Conservation (phyloP, 2,797 vertebrate species). For the Cossypha dichroa region DNA sequence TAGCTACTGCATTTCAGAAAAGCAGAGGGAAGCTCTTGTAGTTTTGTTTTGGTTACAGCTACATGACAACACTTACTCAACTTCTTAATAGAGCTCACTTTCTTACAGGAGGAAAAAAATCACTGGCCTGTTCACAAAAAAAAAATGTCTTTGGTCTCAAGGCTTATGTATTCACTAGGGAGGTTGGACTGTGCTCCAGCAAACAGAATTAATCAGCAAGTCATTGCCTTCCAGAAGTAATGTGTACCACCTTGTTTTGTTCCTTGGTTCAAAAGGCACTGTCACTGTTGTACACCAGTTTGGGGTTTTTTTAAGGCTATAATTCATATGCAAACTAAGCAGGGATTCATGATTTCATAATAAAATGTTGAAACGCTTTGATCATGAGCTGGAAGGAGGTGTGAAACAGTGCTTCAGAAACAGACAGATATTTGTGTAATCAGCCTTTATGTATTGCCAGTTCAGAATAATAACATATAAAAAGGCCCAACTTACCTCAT, state of each 20-base stretch:
- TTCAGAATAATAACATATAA: constrained; percentile 97
- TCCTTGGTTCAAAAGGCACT: constrained; percentile 77
- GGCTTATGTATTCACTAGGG: constrained; percentile 40
- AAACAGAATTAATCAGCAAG: constrained; percentile 53
- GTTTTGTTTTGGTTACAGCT: constrained; percentile 36
- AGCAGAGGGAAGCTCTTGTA: not conserved
- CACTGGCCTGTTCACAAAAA: not conserved
- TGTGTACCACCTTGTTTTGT: constrained; percentile 77
- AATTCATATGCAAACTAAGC: constrained; percentile 80
- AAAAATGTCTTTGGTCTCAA: not conserved
- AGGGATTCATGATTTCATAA: constrained; percentile 79
- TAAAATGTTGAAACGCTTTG: constrained; percentile 81
- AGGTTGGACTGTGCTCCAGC: constrained; percentile 19
- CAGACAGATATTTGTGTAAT: constrained; percentile 98
- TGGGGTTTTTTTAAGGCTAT: constrained; percentile 29
- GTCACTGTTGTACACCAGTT: constrained; percentile 67
- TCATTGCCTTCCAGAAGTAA: constrained; percentile 66
- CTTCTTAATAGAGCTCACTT: not conserved
- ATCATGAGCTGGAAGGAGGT: constrained; percentile 83
- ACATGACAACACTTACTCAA: not conserved
- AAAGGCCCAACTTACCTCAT: constrained; percentile 93
- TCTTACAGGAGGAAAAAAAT: not conserved
- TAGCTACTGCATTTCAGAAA: not conserved
- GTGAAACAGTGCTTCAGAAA: constrained; percentile 83
- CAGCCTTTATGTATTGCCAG: constrained; percentile 97